Conservation (phyloP, 2,113 vertebrate species). For the Phaethornis superciliosus region DNA sequence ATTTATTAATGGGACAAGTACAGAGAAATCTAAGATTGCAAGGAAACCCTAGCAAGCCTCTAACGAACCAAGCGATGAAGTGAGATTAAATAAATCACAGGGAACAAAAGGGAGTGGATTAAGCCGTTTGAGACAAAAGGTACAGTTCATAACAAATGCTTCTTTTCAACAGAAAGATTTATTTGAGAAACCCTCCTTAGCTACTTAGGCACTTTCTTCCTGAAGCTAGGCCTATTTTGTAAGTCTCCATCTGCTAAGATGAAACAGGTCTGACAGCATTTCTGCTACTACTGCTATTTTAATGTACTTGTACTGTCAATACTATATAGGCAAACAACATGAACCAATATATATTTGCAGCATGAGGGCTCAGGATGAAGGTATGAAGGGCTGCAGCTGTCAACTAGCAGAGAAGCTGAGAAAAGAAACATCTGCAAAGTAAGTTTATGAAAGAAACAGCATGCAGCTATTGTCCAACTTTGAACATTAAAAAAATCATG, state of each 20-base stretch:
- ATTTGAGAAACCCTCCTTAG: constrained; percentile 11
- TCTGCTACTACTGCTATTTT: constrained; percentile 24
- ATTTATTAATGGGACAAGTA: background rate
- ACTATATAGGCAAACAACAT: background rate
- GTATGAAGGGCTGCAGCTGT: background rate
- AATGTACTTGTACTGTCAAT: background rate
- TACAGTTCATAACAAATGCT: background rate
- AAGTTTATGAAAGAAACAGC: background rate
- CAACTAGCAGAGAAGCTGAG: background rate
- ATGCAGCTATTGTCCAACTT: background rate
- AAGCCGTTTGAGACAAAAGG: background rate
- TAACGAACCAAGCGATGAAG: background rate
- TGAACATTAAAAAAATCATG: background rate
- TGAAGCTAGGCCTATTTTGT: constrained; percentile 27
- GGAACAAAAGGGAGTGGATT: background rate
- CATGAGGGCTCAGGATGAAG: background rate
- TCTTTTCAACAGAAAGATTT: background rate
- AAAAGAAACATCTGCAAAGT: background rate
- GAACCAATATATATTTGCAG: background rate
- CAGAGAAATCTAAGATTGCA: background rate
- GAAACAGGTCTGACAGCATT: constrained; percentile 52
- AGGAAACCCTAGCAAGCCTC: background rate
- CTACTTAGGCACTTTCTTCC: constrained; percentile 7
- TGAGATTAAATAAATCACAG: background rate
- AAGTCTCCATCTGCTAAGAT: background rate